phyloP scores from a whole-genome alignment of 2,113 vertebrate genomes.

The Arvicanthis niloticus region DNA sequence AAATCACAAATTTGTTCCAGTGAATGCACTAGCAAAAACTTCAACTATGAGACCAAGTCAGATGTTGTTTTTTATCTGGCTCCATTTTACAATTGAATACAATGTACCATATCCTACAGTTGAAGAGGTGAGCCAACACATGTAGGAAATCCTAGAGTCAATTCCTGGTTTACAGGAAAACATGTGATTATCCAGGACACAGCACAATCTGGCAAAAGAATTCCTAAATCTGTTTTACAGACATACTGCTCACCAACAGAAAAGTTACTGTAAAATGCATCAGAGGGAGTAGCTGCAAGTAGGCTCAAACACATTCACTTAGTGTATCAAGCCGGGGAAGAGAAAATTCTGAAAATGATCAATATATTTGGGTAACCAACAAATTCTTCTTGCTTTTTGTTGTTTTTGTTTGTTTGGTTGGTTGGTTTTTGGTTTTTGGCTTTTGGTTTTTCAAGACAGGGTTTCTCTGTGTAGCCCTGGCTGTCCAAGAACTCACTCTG shows the following conservation, averaged over 20 bases:
- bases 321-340: conserved; percentile 10
- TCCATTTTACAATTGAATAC: conserved; percentile 59
- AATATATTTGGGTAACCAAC: conserved; percentile 19
- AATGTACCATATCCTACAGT: conserved; percentile 40
- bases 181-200: conserved; percentile 54
- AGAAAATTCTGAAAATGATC: conserved; percentile 24
- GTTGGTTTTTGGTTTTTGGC: not conserved
- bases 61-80: conserved; percentile 34
- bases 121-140: conserved; percentile 66
- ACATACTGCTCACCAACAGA: conserved; percentile 39
- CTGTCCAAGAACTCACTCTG: not conserved
- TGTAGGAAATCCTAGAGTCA: conserved; percentile 59
- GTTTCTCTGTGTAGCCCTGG: not conserved
- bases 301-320: conserved; percentile 14
- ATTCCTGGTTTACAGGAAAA: conserved; percentile 68
- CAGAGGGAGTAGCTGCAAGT: conserved; percentile 36
- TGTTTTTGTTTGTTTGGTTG: not conserved
- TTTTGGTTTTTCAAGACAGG: not conserved
- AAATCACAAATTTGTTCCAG: conserved; percentile 26
- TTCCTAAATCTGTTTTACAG: conserved; percentile 71
- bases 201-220: conserved; percentile 51
- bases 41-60: conserved; percentile 51
- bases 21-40: not conserved
- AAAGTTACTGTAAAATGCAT: conserved; percentile 13
- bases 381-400: conserved; percentile 27